These are phyloP conservation scores for Calyptomena viridis DNA, from an alignment of 2,113 vertebrate species.

Conservation along the genomic window DNA sequence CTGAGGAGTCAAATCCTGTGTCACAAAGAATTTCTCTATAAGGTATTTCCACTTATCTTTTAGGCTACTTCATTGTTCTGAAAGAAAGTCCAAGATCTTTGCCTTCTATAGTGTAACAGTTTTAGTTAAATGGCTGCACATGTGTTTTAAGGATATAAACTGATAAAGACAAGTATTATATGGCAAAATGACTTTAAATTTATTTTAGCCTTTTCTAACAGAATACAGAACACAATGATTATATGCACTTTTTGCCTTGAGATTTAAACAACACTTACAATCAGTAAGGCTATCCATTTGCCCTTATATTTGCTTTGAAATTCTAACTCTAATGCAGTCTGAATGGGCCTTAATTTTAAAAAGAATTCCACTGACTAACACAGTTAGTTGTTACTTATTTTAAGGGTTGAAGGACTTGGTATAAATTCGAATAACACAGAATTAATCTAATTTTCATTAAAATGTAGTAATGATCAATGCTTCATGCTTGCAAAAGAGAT, in stretches of 20 bases:
- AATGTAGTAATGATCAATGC: background rate
- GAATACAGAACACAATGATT: background rate
- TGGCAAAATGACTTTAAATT: background rate
- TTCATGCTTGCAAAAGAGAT: background rate
- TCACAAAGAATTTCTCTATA: background rate
- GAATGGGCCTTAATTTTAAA: background rate
- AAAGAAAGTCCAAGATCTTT: background rate
- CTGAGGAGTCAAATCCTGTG: background rate
- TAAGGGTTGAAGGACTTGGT: background rate
- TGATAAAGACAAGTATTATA: background rate
- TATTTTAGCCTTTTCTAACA: background rate
- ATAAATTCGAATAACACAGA: background rate
- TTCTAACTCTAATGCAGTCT: background rate
- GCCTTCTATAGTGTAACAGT: background rate
- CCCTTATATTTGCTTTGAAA: background rate
- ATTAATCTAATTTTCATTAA: background rate
- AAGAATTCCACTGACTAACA: background rate
- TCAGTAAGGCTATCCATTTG: background rate
- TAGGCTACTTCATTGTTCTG: background rate
- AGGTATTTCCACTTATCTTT: constrained; percentile 6
- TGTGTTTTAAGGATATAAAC: background rate
- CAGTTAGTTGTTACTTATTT: background rate
- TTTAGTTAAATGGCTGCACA: background rate
- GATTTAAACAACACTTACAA: background rate
- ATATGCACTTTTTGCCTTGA: background rate